A percentile compares a stretch with the other conserved stretches of the same genome.
phyloP scores from a whole-genome alignment of 2,888 invertebrate species.

The Mystacides longicornis region DNA sequence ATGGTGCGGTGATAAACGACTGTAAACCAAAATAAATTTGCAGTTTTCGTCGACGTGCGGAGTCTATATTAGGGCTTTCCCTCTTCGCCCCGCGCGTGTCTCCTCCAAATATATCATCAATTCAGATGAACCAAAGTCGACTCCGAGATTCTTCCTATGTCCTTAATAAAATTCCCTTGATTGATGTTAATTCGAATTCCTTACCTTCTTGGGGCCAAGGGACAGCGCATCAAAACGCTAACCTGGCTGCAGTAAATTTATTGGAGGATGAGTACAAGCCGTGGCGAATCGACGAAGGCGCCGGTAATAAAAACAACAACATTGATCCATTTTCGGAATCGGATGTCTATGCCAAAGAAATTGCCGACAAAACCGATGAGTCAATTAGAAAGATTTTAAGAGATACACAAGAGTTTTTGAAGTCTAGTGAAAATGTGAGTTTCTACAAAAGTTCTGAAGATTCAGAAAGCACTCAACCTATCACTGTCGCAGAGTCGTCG shows the following conservation, averaged over 20 bases:
- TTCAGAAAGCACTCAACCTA: conserved; percentile 6
- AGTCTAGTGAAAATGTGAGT: conserved; percentile 14
- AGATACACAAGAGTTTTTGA: conserved; percentile 6
- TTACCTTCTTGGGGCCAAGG: conserved; percentile 3
- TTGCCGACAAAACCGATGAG: conserved; percentile 9
- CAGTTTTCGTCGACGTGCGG: conserved; percentile 7
- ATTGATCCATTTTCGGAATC: conserved; percentile 9
- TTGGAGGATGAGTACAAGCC: conserved; percentile 3
- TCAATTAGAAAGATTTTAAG: conserved; percentile 9
- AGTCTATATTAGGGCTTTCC: conserved; percentile 12
- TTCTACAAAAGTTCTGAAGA: neutral
- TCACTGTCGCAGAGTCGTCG: conserved; percentile 12
- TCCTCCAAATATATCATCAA: conserved; percentile 4
- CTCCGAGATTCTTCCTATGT: conserved; percentile 10
- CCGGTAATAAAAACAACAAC: no score
- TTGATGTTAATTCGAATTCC: conserved; percentile 10
- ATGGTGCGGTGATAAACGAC: neutral
- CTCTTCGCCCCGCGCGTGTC: conserved; percentile 9
- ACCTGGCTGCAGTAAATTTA: neutral
- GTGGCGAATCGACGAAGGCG: conserved; percentile 7
- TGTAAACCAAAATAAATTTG: conserved; percentile 20
- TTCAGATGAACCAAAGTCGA: conserved; percentile 23
- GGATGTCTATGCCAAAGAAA: conserved; percentile 7
- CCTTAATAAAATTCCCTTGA: conserved; percentile 7
- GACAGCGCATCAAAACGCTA: neutral